These are phyloP conservation scores for Takifugu bimaculatus DNA, from an alignment of 2,113 vertebrate genomes.

Conservation along the genomic window DNA sequence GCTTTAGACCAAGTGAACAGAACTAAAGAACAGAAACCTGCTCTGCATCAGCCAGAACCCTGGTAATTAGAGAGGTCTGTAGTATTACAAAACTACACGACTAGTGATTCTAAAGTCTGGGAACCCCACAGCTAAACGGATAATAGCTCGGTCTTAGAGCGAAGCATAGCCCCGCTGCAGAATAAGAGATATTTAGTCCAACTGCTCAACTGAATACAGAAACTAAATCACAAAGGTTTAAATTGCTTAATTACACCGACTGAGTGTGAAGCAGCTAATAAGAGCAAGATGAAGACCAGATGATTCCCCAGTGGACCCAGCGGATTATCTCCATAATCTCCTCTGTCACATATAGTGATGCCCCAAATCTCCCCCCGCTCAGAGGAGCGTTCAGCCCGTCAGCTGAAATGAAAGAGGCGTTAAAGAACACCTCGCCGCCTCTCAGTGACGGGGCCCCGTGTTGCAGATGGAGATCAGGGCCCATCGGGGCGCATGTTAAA, in stretches of 20 bases:
- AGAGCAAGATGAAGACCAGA: slow-evolving; percentile 82
- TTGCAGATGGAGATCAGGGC: slow-evolving; percentile 61
- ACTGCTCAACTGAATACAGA: slow-evolving; percentile 64
- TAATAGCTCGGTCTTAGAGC: slow-evolving; percentile 68
- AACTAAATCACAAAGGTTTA: slow-evolving; percentile 65
- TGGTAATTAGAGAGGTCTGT: slow-evolving; percentile 63
- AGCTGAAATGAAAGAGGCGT: slow-evolving; percentile 69
- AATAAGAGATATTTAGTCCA: slow-evolving; percentile 70
- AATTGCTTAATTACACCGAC: slow-evolving; percentile 67
- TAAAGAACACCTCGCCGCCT: slow-evolving; percentile 63
- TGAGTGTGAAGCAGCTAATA: slow-evolving; percentile 71
- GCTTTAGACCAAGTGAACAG: slow-evolving; percentile 21
- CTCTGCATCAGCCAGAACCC: slow-evolving; percentile 48
- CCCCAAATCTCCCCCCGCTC: slow-evolving; percentile 77
- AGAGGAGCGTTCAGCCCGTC: slow-evolving; percentile 78
- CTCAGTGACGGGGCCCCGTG: slow-evolving; percentile 43
- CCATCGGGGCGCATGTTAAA: slow-evolving; percentile 27
- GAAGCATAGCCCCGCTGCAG: slow-evolving; percentile 65
- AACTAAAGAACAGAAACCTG: background rate
- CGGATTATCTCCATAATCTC: slow-evolving; percentile 84
- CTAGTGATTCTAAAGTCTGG: slow-evolving; percentile 65
- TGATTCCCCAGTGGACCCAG: slow-evolving; percentile 66
- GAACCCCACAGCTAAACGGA: slow-evolving; percentile 71
- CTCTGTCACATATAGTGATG: slow-evolving; percentile 85
- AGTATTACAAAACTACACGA: slow-evolving; percentile 71